Evolutionary conservation across 1,140 invertebrate genomes (phyloP), one percentile per base, ranked within the genome.

Genomic region (Drosophila mojavensis): DNA sequence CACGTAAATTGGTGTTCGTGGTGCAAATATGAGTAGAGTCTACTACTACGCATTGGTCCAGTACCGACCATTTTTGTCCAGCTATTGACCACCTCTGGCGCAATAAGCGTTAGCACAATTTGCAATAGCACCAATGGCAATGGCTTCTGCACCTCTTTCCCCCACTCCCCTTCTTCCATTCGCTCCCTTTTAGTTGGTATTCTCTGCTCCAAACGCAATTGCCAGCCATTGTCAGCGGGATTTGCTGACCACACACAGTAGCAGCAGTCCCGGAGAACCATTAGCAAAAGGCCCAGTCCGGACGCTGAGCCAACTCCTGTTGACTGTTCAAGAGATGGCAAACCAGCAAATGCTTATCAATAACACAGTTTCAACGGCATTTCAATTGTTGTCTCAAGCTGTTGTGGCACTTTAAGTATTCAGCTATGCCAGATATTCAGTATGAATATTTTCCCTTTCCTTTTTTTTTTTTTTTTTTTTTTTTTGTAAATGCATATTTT

Each of bases 141-240:
- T 56, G 28, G 26, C 33, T 33, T 10, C 20, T 26, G 11, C 36
- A 10, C 45, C 50, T 33, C 39, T 51, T n/a, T 17, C 28, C 6
- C 45, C 64, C 11, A 7, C 5, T 24, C 4, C 5, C 64, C 11
- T 10, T 7, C 30, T 5, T 4, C 26, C 13, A 3, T 26, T 11
- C 15, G 7, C 43, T 47, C 15, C 43, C 43, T 48, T n/a, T 26
- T 26, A 26, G 3, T 33, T 33, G 7, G 30, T 0, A 20, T 26
- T 9, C 36, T 65, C 41, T 56, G 58, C 53, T 51, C 6, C 30
- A 3, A 30, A 62, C 51, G 41, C 82, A 82, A 88, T 82, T 86
- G 83, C 65, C 72, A 51, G 65, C 24, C 76, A 86, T 86, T 86
- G 79, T 86, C 68, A 81, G 73, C 71, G 55, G 78, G 28, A 81